Conservation (phyloP, 2,797 vertebrate genomes). For the Anniella stebbinsi region DNA sequence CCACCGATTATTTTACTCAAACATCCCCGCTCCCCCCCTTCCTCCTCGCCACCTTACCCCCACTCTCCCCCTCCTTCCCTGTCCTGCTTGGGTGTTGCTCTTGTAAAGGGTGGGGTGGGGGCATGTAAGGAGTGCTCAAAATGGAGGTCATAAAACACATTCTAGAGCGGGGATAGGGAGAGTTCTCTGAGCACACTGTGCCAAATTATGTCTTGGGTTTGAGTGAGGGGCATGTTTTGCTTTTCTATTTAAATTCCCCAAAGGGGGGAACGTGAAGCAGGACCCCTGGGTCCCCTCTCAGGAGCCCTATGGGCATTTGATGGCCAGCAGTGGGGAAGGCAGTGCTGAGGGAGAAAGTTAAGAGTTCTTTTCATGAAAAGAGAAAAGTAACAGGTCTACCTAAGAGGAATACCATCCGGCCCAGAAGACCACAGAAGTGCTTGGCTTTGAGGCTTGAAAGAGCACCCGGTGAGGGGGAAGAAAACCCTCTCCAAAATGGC, state of each 20-base stretch:
- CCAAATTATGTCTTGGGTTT: not conserved
- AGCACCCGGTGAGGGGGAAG: not conserved
- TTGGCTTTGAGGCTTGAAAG: too few species aligned
- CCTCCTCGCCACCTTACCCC: not conserved
- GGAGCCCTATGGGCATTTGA: not conserved
- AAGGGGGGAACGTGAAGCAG: too few species aligned
- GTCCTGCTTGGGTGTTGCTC: not conserved
- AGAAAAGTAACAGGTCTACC: not conserved
- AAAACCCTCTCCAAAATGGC: not conserved
- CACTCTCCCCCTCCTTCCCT: not conserved
- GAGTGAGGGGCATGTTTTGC: fast-evolving
- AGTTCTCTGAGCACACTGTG: not conserved
- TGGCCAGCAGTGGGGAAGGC: not conserved
- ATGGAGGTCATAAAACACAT: not conserved
- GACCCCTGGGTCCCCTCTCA: too few species aligned
- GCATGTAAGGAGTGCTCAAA: not conserved
- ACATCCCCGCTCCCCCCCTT: conserved; percentile 42
- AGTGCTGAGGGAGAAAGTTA: too few species aligned
- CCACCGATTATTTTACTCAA: conserved; percentile 60
- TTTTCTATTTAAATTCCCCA: not conserved
- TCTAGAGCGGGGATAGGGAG: too few species aligned
- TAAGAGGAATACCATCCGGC: not conserved
- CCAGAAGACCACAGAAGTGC: not conserved
- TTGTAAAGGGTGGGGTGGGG: too few species aligned
- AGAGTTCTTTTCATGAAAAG: not conserved